Conservation (phyloP, 2,888 invertebrate species). For the Hypomecis punctinalis region DNA sequence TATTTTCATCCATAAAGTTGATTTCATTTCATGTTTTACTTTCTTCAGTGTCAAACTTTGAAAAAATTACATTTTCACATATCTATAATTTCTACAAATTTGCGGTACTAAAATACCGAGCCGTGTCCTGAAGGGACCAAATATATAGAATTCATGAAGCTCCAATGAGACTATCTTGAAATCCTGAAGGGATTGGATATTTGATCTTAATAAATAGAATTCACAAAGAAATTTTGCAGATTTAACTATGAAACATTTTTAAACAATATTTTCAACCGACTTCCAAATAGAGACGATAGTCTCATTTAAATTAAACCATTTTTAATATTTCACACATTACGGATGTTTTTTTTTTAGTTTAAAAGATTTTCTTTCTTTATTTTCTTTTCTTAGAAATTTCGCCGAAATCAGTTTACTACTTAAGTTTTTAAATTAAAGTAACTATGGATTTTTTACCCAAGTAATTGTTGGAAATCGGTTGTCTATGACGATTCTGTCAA, state of each 20-base stretch:
- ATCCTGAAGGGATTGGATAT: conserved; percentile 30
- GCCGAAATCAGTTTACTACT: no score
- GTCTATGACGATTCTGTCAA: no score
- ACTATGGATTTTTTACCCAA: no score
- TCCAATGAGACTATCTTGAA: neutral
- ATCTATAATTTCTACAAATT: conserved; percentile 1
- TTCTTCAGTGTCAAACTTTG: neutral
- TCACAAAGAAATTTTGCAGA: conserved; percentile 19
- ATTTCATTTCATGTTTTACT: conserved; percentile 17
- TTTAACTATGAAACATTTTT: neutral
- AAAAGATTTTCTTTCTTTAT: no score
- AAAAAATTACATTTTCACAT: conserved; percentile 16
- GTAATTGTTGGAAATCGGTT: no score
- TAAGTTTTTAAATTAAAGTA: no score
- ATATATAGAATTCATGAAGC: neutral
- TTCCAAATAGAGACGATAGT: no score
- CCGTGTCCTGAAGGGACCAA: conserved; percentile 17
- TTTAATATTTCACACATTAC: neutral
- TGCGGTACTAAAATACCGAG: neutral
- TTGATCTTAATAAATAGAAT: conserved; percentile 14
- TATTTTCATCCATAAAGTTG: conserved; percentile 28
- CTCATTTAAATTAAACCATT: neutral
- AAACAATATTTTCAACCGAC: neutral
- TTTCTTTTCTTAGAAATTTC: no score
- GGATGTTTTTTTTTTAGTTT: neutral